Conservation (phyloP, 1,140 invertebrate genomes). For the Dufourea novaeangliae region DNA sequence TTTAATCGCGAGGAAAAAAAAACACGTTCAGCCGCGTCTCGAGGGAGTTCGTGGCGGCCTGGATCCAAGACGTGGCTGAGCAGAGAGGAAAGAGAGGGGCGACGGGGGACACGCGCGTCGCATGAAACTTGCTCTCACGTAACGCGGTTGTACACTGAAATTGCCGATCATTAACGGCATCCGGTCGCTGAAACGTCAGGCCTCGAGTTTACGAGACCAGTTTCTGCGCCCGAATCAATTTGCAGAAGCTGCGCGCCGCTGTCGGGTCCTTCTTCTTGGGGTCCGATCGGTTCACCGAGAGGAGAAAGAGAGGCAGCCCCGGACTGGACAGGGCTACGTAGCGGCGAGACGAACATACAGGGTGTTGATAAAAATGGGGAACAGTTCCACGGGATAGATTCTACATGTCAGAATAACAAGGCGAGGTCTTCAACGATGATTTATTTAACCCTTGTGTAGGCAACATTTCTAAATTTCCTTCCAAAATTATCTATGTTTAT, state of each 20-base stretch:
- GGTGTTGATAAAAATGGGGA: no score
- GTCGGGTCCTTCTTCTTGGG: constrained; percentile 29
- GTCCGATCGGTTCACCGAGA: background rate
- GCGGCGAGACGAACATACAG: background rate
- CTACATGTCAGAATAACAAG: no score
- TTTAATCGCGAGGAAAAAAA: constrained; percentile 26
- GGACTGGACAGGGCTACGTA: no score
- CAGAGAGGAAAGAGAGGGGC: background rate
- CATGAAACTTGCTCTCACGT: constrained; percentile 47
- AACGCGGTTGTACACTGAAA: constrained; percentile 55
- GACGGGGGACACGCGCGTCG: constrained; percentile 1
- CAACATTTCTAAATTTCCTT: no score
- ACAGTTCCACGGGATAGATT: no score
- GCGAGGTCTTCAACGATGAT: no score
- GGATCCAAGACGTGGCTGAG: no score
- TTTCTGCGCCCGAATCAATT: constrained; percentile 66
- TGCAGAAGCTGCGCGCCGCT: constrained; percentile 38
- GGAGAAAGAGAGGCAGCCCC: background rate
- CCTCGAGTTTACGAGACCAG: constrained; percentile 61
- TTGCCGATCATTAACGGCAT: constrained; percentile 68
- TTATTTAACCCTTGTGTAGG: no score
- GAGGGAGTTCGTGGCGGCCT: background rate
- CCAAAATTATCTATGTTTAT: no score
- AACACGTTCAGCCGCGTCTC: background rate
- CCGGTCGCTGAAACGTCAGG: constrained; percentile 59